Conservation (phyloP, 1,140 invertebrate species). For the Trichoplusia ni region DNA sequence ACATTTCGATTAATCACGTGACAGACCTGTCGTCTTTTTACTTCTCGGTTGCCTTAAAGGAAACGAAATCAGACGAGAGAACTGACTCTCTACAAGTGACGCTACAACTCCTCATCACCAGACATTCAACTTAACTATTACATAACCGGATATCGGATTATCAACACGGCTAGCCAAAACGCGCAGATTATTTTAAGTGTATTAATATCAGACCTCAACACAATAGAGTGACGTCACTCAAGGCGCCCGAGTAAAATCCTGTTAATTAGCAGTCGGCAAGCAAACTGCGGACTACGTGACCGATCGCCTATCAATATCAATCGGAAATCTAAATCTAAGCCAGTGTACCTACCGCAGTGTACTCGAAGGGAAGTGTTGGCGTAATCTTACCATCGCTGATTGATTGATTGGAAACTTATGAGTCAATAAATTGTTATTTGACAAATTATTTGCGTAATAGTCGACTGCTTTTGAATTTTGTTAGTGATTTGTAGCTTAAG, state of each 20-base stretch:
- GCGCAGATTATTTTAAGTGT: constrained; percentile 22
- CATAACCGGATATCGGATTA: constrained; percentile 18
- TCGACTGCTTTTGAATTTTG: constrained; percentile 5
- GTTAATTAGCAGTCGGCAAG: constrained; percentile 61
- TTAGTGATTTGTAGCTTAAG: neutral
- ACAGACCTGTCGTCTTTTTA: no score
- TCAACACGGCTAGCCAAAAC: constrained; percentile 3
- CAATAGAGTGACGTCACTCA: constrained; percentile 49
- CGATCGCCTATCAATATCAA: constrained; percentile 61
- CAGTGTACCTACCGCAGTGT: constrained; percentile 60
- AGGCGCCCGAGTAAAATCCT: constrained; percentile 48
- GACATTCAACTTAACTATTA: neutral
- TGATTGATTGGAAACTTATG: constrained; percentile 17
- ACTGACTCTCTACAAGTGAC: no score
- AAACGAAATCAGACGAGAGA: no score
- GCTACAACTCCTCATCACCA: neutral
- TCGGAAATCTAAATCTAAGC: constrained; percentile 52
- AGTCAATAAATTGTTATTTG: constrained; percentile 22
- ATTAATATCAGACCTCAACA: no score
- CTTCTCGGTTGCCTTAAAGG: no score
- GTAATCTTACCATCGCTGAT: constrained; percentile 31
- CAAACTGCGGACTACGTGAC: constrained; percentile 51
- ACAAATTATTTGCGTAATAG: neutral
- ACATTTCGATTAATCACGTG: no score
- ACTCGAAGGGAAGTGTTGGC: constrained; percentile 33